Conservation (phyloP, 2,797 vertebrate species). For the Petrocephalus schoutedeni region DNA sequence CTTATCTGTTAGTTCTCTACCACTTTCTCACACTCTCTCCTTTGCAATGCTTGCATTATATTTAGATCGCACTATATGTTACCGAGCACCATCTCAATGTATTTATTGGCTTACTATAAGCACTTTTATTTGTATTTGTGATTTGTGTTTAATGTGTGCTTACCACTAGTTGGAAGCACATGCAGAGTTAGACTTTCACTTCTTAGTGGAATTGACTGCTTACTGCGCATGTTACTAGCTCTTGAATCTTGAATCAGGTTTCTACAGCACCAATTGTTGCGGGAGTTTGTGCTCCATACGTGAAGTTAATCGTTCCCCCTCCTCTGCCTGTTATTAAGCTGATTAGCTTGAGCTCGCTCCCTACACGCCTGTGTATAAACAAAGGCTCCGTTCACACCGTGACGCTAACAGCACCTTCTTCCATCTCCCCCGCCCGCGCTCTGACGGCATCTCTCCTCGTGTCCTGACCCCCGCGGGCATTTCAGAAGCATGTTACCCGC, state of each 20-base stretch:
- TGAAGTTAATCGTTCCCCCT: not conserved
- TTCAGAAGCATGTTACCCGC: not conserved
- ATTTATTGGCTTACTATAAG: not conserved
- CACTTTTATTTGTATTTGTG: not conserved
- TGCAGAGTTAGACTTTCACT: not conserved
- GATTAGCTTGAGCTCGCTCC: not conserved
- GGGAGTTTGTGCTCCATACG: not conserved
- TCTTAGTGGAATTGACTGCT: not conserved
- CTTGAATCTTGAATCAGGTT: not conserved
- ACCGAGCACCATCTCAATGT: not conserved
- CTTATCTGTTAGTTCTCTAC: not conserved
- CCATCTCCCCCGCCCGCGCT: not conserved
- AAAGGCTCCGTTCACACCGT: not conserved
- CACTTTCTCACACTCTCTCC: not conserved
- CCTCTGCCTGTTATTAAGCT: not conserved
- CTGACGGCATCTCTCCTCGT: not conserved
- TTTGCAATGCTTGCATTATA: not conserved
- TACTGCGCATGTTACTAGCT: not conserved
- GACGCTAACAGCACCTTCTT: not conserved
- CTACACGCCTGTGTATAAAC: not conserved
- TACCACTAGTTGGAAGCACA: not conserved
- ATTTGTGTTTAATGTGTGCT: not conserved
- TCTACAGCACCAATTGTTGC: not conserved
- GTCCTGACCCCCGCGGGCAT: not conserved
- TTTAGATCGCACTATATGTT: no score